Percentiles rank a stretch among this genome's conserved stretches.
Evolutionary conservation across 2,888 invertebrate genomes (phyloP).

Genomic region (Caenorhabditis panamensis): DNA sequence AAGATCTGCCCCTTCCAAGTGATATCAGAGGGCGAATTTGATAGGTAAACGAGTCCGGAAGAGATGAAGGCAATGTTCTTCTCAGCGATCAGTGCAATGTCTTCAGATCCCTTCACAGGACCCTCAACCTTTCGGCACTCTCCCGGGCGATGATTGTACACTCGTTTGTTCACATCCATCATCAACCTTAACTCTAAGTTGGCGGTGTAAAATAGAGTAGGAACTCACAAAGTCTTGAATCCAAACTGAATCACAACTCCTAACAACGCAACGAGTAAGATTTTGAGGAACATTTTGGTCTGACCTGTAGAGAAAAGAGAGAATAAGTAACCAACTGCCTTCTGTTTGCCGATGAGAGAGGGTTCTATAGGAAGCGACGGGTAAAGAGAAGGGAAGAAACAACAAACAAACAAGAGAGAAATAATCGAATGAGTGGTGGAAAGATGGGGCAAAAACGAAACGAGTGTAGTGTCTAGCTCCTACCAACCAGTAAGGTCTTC

Average conservation of each 20-base stretch:
- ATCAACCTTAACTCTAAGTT: too few species aligned
- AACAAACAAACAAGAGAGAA: too few species aligned
- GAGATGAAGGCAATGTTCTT: conserved; percentile 67
- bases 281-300: conserved; percentile 22
- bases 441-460: too few species aligned
- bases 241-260: conserved; percentile 16
- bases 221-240: conserved; percentile 37
- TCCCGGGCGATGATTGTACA: conserved; percentile 55
- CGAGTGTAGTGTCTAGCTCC: too few species aligned
- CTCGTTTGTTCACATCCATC: conserved; percentile 50
- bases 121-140: conserved; percentile 45
- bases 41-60: conserved; percentile 68
- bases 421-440: too few species aligned
- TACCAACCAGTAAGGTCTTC: too few species aligned
- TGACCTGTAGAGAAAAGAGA: neutral
- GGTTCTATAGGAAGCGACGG: too few species aligned
- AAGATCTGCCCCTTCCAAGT: conserved; percentile 66
- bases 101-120: conserved; percentile 70
- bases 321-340: too few species aligned
- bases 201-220: too few species aligned
- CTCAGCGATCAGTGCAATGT: conserved; percentile 64
- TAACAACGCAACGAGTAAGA: neutral
- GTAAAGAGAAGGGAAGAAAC: too few species aligned
- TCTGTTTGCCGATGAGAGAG: too few species aligned
- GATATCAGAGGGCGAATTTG: conserved; percentile 12